phyloP scores from a whole-genome alignment of 2,797 vertebrate genomes.

The Neosilurus hyrtlii region DNA sequence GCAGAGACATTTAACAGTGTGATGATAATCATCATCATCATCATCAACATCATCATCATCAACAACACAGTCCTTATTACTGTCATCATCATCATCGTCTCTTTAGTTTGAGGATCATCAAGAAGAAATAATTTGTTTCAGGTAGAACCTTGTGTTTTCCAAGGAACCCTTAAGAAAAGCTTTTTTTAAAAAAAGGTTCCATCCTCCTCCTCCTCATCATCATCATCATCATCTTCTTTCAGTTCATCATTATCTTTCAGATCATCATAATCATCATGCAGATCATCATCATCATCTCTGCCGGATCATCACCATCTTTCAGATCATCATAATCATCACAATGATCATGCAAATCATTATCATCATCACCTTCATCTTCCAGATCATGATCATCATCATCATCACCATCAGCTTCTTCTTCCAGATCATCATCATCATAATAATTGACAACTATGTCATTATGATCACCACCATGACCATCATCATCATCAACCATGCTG shows the following conservation, averaged over 20 bases:
- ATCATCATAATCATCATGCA: not conserved
- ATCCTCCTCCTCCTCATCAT: not conserved
- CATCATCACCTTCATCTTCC: not conserved
- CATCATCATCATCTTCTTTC: not conserved
- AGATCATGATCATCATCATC: not conserved
- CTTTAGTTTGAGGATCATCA: not conserved
- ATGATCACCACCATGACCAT: not conserved
- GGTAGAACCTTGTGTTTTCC: not conserved
- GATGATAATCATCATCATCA: conserved; percentile 12
- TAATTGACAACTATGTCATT: not conserved
- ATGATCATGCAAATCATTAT: not conserved
- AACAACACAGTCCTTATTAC: not conserved
- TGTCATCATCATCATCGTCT: not conserved
- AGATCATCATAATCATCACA: not conserved
- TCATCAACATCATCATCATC: not conserved
- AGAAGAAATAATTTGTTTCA: not conserved
- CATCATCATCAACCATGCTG: not conserved
- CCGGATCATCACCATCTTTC: not conserved
- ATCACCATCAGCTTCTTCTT: not conserved
- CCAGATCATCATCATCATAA: not conserved
- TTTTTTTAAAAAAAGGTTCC: not conserved
- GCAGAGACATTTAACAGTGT: conserved; percentile 12
- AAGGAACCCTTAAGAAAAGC: not conserved
- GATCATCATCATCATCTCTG: not conserved
- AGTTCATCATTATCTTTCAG: not conserved